These are phyloP conservation scores for Hippocampus zosterae DNA, from an alignment of 2,113 vertebrate species.

Conservation along the genomic window DNA sequence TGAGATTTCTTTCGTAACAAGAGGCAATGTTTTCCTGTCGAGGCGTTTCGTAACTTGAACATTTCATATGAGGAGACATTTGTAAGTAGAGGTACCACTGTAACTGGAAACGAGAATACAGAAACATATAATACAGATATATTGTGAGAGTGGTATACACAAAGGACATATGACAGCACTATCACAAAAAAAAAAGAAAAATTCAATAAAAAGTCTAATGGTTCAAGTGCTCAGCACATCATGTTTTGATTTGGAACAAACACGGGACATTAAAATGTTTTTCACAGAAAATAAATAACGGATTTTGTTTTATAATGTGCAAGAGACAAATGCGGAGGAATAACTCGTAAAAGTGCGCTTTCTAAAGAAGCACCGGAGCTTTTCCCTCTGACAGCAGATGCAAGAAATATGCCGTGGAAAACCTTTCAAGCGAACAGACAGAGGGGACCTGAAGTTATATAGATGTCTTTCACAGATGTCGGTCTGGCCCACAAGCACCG, in stretches of 20 bases:
- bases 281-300: slow-evolving; percentile 12
- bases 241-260: not conserved
- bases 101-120: too few species aligned
- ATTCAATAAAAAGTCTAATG: not conserved
- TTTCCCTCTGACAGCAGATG: slow-evolving; percentile 12
- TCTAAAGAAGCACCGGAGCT: slow-evolving; percentile 6
- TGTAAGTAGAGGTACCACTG: too few species aligned
- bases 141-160: not conserved
- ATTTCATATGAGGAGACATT: too few species aligned
- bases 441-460: slow-evolving; percentile 14
- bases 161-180: too few species aligned
- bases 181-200: not conserved
- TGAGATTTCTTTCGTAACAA: too few species aligned
- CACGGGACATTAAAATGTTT: not conserved
- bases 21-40: too few species aligned
- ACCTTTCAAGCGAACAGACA: slow-evolving; percentile 14
- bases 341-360: not conserved
- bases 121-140: not conserved
- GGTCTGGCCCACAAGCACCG: slow-evolving; percentile 14
- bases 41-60: too few species aligned
- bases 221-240: not conserved
- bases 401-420: slow-evolving; percentile 25
- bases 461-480: slow-evolving; percentile 32
- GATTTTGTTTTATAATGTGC: slow-evolving; percentile 22
- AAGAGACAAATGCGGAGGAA: slow-evolving; percentile 16